A percentile compares a stretch with the other conserved stretches of the same genome.
phyloP scores from a whole-genome alignment of 2,113 vertebrate species.

The Arvicanthis niloticus region DNA sequence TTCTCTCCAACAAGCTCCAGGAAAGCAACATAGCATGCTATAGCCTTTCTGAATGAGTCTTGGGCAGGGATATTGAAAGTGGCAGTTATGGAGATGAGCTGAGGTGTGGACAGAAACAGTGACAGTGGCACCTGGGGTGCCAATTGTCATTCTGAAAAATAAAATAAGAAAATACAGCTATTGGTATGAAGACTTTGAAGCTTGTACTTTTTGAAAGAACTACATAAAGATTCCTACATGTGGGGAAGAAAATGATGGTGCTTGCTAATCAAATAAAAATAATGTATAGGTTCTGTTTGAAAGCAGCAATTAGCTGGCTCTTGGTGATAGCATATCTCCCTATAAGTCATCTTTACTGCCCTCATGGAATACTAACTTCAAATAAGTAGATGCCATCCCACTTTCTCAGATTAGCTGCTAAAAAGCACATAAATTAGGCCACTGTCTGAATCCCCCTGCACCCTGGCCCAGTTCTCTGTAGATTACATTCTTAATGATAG shows the following conservation, averaged over 20 bases:
- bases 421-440: slow-evolving; percentile 28
- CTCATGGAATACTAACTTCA: slow-evolving; percentile 1
- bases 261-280: slow-evolving; percentile 56
- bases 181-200: neutral
- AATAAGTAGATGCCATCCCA: neutral
- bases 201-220: slow-evolving; percentile 13
- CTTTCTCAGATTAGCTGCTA: neutral
- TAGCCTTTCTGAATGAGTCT: slow-evolving; percentile 1
- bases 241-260: slow-evolving; percentile 11
- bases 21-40: neutral
- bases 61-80: neutral
- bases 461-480: neutral
- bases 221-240: neutral
- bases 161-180: neutral
- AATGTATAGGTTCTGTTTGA: neutral
- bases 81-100: neutral
- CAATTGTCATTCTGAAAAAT: neutral
- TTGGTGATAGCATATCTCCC: neutral
- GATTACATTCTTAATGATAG: slow-evolving; percentile 32
- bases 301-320: slow-evolving; percentile 32
- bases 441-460: neutral
- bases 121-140: slow-evolving; percentile 14
- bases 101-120: neutral
- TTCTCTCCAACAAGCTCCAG: slow-evolving; percentile 47
- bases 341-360: neutral